These are phyloP conservation scores for Biston betularia DNA, from an alignment of 2,888 invertebrate genomes.

Conservation along the genomic window DNA sequence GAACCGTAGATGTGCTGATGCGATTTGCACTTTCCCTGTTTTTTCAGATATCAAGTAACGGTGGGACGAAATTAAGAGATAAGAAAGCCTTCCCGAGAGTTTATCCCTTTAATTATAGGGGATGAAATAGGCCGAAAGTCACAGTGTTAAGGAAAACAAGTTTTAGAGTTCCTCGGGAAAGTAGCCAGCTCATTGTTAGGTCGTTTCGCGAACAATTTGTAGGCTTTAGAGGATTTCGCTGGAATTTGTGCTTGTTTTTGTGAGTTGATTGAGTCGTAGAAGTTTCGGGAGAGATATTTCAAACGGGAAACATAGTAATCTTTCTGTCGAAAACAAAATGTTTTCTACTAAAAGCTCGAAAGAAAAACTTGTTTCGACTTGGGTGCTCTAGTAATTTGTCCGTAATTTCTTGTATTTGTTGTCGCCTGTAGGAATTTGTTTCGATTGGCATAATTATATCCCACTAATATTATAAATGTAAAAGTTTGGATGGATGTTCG, in stretches of 20 bases:
- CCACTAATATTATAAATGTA: too few species aligned
- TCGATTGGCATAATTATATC: too few species aligned
- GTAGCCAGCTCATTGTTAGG: slow-evolving; percentile 18
- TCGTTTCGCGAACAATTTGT: slow-evolving; percentile 26
- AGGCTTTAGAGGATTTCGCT: slow-evolving; percentile 12
- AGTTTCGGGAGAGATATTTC: background rate
- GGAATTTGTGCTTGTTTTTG: slow-evolving; percentile 13
- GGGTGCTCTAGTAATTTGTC: background rate
- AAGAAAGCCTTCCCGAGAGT: slow-evolving; percentile 25
- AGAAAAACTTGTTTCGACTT: too few species aligned
- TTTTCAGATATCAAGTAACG: slow-evolving; percentile 26
- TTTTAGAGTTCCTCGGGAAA: slow-evolving; percentile 23
- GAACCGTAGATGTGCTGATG: too few species aligned
- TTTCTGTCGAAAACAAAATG: background rate
- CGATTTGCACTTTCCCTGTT: too few species aligned
- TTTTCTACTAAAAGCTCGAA: background rate
- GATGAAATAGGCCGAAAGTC: slow-evolving; percentile 26
- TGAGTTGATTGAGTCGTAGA: slow-evolving; percentile 6
- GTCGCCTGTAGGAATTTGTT: too few species aligned
- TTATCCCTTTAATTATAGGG: slow-evolving; percentile 32
- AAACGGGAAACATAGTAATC: background rate
- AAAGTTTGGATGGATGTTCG: too few species aligned
- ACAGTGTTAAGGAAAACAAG: slow-evolving; percentile 23
- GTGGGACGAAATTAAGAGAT: slow-evolving; percentile 33
- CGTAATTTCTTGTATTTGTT: background rate